These are phyloP conservation scores for Muscicapa comitata DNA, from an alignment of 2,797 vertebrate species.

Conservation along the genomic window DNA sequence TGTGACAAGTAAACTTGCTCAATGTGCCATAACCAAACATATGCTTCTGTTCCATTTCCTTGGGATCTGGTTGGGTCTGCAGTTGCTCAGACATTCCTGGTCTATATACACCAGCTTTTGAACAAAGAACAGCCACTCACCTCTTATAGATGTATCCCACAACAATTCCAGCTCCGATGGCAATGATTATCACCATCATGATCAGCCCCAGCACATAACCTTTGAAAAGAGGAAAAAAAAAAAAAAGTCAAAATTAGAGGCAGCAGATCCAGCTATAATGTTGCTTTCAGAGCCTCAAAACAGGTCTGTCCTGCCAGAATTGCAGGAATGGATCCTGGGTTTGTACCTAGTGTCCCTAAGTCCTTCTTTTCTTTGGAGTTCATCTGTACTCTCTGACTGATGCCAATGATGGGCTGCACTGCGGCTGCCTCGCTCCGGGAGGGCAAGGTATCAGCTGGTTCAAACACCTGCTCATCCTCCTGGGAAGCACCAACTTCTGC, in stretches of 20 bases:
- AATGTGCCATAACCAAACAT: neutral
- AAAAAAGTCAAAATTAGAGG: neutral
- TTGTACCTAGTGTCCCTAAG: constrained; percentile 79
- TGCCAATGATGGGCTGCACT: constrained; percentile 85
- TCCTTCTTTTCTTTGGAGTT: constrained; percentile 90
- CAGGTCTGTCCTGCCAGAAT: neutral
- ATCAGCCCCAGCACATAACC: constrained; percentile 77
- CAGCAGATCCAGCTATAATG: neutral
- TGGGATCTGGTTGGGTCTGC: neutral
- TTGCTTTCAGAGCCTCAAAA: neutral
- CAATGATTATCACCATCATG: constrained; percentile 79
- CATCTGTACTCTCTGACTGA: constrained; percentile 86
- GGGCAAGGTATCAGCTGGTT: constrained; percentile 65
- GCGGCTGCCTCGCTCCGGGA: constrained; percentile 75
- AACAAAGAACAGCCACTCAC: constrained; percentile 60
- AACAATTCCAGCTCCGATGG: constrained; percentile 72
- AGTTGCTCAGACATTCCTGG: neutral
- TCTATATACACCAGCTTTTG: neutral
- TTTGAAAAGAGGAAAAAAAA: neutral
- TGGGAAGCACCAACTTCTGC: neutral
- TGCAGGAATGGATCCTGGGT: neutral
- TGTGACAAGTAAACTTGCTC: neutral
- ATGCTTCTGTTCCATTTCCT: neutral
- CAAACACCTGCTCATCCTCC: constrained; percentile 54
- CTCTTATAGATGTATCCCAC: constrained; percentile 81